Conservation (phyloP, 2,113 vertebrate genomes). For the Microcebus ravelobensis region DNA sequence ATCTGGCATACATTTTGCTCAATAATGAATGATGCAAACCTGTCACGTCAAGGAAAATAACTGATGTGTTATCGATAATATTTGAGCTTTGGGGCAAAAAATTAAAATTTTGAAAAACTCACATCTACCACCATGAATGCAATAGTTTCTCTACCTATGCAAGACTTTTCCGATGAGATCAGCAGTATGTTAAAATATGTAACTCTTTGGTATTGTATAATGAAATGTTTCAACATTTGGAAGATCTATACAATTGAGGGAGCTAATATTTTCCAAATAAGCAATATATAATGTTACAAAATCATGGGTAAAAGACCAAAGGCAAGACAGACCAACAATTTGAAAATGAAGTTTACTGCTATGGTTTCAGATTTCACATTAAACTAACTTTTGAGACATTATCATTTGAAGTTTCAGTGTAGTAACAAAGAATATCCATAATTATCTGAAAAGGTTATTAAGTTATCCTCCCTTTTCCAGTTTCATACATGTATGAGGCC, state of each 20-base stretch:
- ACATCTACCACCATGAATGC: background rate
- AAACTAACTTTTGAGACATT: background rate
- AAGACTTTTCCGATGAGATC: background rate
- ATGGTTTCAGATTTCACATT: background rate
- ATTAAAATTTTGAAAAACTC: background rate
- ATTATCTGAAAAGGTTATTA: background rate
- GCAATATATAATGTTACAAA: background rate
- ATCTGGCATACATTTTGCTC: background rate
- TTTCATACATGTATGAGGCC: background rate
- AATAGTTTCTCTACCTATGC: background rate
- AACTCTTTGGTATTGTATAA: background rate
- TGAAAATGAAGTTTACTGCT: too few species aligned
- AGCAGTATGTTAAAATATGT: background rate
- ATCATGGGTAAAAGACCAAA: background rate
- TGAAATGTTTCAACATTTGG: background rate
- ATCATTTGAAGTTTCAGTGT: background rate
- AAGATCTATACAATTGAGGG: background rate
- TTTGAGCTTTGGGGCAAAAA: background rate
- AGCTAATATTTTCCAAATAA: slow-evolving; percentile 24
- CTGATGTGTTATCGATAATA: background rate
- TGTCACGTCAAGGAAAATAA: background rate
- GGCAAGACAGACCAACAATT: background rate
- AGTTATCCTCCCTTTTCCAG: background rate
- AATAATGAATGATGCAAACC: background rate
- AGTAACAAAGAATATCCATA: background rate